Percentiles rank a stretch among this genome's conserved stretches.
Conservation (phyloP, 2,888 invertebrate species). For the Xestia rhomboidea region DNA sequence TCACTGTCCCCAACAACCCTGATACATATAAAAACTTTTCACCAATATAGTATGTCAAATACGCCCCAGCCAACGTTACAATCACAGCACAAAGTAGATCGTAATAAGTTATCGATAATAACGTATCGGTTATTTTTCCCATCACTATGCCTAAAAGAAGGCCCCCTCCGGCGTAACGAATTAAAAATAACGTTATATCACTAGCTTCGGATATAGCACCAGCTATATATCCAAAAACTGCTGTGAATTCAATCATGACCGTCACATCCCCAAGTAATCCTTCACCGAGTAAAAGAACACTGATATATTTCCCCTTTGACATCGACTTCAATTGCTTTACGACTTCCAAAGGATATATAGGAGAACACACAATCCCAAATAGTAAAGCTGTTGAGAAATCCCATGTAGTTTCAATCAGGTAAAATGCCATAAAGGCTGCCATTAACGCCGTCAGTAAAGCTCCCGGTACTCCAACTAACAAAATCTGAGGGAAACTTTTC, state of each 20-base stretch:
- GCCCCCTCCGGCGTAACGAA: conserved; percentile 84
- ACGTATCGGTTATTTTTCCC: conserved; percentile 79
- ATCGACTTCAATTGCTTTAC: conserved; percentile 81
- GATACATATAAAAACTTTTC: conserved; percentile 87
- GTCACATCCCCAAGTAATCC: conserved; percentile 85
- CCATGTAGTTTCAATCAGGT: conserved; percentile 83
- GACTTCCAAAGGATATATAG: conserved; percentile 86
- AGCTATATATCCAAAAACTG: conserved; percentile 81
- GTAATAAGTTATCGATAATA: conserved; percentile 83
- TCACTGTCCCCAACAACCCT: conserved; percentile 81
- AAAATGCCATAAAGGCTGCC: conserved; percentile 82
- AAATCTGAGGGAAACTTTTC: conserved; percentile 83
- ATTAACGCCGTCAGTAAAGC: conserved; percentile 80
- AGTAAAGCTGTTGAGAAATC: conserved; percentile 79
- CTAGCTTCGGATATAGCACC: conserved; percentile 77
- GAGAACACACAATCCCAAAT: conserved; percentile 84
- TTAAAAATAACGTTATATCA: conserved; percentile 79
- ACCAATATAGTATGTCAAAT: conserved; percentile 84
- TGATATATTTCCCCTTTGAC: conserved; percentile 84
- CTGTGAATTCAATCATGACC: conserved; percentile 84
- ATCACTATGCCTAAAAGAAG: conserved; percentile 81
- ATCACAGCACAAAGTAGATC: conserved; percentile 83
- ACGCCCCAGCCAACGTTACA: conserved; percentile 82
- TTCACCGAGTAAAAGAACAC: conserved; percentile 83
- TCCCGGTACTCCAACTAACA: conserved; percentile 83